Evolutionary conservation across 2,888 invertebrate genomes (phyloP), one percentile per base, ranked within the genome.

Genomic region (Apotomis capreana): DNA sequence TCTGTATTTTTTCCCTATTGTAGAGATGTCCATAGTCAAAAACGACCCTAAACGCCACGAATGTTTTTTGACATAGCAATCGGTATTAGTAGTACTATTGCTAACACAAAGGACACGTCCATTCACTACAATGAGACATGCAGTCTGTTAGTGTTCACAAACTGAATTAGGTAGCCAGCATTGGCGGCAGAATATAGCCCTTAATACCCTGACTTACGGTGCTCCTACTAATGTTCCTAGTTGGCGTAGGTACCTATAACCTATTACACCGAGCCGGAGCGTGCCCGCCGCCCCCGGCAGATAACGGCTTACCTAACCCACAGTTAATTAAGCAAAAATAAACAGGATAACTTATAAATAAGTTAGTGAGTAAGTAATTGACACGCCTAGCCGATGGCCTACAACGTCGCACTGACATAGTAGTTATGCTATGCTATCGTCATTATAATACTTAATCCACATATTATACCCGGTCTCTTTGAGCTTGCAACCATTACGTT

Each of bases 281-380:
- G 46, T 54, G 61, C 2, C 55, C 26, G 26, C 26, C 26, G 26
- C 26, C 26, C 26, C 40, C 40, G 40, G 40, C 40, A 10, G 69
- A 69, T 63, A 69, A 58, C 63, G 40, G 63, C 44, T 51, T 54
- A 63, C 63, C 69, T 63, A 40, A 40, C 40, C 40, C n/a, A 54
- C 51, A n/a, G 51, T 37, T 63, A 69, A 69, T 69, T 58, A 58
- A 58, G 40, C 57, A 6, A 49, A 49, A 36, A 44, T 15, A 60
- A 44, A 60, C 59, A 12, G 44, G 63, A 58, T 63, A 52, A 58
- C 6, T 52, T 69, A 69, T 69, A 51, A 69, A 69, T 69, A 68
- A 52, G 54, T 44, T 36, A 58, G 51, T 63, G 51, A 63, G 40
- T 62, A 40, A 60, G 40, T 68, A 55, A 61, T 60, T 60, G 62